Evolutionary conservation across 2,797 vertebrate species (phyloP).

Genomic region (Selene dorsalis): DNA sequence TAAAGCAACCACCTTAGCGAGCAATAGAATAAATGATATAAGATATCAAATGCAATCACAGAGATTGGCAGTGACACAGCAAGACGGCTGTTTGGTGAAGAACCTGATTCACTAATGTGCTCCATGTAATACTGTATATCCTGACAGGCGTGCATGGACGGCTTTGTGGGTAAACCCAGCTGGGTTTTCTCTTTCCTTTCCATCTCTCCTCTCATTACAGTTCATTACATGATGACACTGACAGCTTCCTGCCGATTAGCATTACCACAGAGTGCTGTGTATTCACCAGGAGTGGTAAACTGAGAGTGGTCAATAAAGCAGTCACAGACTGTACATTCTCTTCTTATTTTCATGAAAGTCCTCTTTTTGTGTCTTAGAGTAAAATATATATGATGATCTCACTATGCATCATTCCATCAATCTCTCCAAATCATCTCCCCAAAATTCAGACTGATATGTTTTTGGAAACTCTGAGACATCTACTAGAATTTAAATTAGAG

Average conservation of each 20-base stretch:
- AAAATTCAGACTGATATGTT: not conserved
- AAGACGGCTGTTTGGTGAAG: constrained; percentile 36
- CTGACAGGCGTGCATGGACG: constrained; percentile 27
- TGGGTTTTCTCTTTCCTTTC: constrained; percentile 49
- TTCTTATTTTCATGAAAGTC: not conserved
- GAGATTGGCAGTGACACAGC: constrained; percentile 34
- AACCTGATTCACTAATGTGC: constrained; percentile 62
- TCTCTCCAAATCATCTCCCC: too few relatives aligned
- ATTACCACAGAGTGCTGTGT: constrained; percentile 5
- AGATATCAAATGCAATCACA: constrained; percentile 50
- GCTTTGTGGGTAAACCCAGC: constrained; percentile 51
- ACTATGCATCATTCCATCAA: not conserved
- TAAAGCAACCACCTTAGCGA: constrained; percentile 40
- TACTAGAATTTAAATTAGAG: not conserved
- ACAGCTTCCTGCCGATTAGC: constrained; percentile 48
- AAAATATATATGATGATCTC: too few relatives aligned
- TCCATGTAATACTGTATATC: constrained; percentile 50
- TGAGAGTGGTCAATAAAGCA: constrained; percentile 28
- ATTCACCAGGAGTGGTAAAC: constrained; percentile 34
- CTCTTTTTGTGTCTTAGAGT: too few relatives aligned
- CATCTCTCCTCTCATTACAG: constrained; percentile 70
- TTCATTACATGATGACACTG: constrained; percentile 53
- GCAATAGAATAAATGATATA: constrained; percentile 43
- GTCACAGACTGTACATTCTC: not conserved
- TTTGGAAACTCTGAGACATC: not conserved